phyloP scores from a whole-genome alignment of 2,113 vertebrate genomes.

The Bujurquina vittata region DNA sequence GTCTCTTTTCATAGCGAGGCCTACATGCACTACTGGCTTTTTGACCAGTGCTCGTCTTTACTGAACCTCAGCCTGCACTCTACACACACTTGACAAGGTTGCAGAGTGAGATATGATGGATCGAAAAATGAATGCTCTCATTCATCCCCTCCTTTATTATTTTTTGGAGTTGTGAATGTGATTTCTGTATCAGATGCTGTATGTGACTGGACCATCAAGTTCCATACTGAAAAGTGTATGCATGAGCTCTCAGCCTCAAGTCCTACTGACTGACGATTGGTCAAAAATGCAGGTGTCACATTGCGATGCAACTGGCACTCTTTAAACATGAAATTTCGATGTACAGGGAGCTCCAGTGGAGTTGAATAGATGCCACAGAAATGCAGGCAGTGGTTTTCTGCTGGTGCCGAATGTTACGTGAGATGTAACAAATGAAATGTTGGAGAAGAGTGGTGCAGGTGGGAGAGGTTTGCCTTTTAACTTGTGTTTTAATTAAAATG shows the following conservation, averaged over 20 bases:
- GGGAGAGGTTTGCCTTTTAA: not conserved
- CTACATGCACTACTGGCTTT: not conserved
- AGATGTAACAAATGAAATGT: not conserved
- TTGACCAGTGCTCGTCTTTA: conserved; percentile 8
- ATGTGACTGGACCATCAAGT: not conserved
- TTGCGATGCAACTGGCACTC: not conserved
- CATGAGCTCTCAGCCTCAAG: not conserved
- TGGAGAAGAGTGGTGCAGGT: not conserved
- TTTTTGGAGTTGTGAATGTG: not conserved
- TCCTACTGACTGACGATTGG: not conserved
- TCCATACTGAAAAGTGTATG: not conserved
- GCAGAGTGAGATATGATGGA: not conserved
- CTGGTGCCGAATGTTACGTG: not conserved
- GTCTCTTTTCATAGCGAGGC: conserved; percentile 30
- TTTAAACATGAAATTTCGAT: not conserved
- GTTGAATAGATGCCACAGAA: not conserved
- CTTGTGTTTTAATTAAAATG: not conserved
- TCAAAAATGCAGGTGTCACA: not conserved
- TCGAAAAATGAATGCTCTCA: not conserved
- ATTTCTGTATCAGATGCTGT: not conserved
- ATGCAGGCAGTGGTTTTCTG: not conserved
- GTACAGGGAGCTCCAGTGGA: too few relatives aligned
- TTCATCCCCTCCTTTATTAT: not conserved
- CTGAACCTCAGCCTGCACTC: not conserved
- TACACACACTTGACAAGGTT: not conserved